A percentile compares a stretch with the other conserved stretches of the same genome.
Conservation (phyloP, 2,888 invertebrate species). For the Drosophila emarginata region DNA sequence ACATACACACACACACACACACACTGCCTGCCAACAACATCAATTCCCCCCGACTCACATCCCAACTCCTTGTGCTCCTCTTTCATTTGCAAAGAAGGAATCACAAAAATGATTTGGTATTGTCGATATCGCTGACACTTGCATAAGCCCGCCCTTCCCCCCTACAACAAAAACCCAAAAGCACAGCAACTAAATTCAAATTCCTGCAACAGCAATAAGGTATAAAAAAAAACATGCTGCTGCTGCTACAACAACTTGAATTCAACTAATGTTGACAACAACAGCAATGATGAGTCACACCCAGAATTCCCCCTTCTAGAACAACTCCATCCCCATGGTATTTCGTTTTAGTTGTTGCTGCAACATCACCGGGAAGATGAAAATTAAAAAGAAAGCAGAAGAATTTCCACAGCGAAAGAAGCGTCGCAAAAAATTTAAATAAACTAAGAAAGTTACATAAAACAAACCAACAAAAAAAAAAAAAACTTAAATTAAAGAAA, state of each 20-base stretch:
- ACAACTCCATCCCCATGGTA: neutral
- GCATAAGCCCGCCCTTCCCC: too few species aligned
- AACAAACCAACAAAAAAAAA: conserved; percentile 36
- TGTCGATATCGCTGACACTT: neutral
- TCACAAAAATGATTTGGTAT: neutral
- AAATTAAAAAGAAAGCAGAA: conserved; percentile 24
- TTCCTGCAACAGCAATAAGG: neutral
- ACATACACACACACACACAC: neutral
- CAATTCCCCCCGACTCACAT: neutral
- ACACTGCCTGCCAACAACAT: conserved; percentile 22
- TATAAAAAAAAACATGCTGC: conserved; percentile 1
- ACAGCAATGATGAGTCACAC: neutral
- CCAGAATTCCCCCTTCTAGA: neutral
- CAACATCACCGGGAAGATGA: conserved; percentile 8
- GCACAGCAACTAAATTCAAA: neutral
- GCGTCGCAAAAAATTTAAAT: conserved; percentile 35
- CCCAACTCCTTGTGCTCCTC: conserved; percentile 10
- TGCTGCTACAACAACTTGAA: neutral
- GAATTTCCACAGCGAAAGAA: conserved; percentile 45
- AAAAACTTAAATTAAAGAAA: conserved; percentile 55
- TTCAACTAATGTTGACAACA: neutral
- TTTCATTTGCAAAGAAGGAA: neutral
- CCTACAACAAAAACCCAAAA: neutral
- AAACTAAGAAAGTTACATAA: conserved; percentile 33
- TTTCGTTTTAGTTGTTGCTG: conserved; percentile 10